Conservation (phyloP, 2,113 vertebrate species). For the Junco hyemalis region DNA sequence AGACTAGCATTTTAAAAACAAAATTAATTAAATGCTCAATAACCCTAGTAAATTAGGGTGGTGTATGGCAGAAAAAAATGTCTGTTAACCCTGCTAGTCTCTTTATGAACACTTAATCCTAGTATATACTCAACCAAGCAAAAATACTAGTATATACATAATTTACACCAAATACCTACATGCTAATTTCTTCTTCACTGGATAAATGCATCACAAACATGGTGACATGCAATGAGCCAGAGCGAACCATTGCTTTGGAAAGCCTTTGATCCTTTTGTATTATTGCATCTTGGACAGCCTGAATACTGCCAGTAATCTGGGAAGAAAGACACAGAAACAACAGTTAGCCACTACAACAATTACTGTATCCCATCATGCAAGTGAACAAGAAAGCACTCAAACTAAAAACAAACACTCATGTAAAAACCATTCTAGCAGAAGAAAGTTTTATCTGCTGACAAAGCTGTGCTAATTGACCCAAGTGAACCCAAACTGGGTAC, state of each 20-base stretch:
- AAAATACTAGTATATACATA: background rate
- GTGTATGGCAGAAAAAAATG: background rate
- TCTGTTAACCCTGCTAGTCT: background rate
- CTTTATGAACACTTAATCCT: background rate
- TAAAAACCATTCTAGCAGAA: background rate
- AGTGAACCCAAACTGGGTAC: background rate
- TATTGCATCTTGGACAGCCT: conserved; percentile 81
- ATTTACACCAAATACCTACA: conserved; percentile 76
- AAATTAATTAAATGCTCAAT: background rate
- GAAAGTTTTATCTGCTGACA: background rate
- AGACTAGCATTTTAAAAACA: background rate
- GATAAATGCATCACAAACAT: conserved; percentile 88
- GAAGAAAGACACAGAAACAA: conserved; percentile 2
- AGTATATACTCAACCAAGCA: background rate
- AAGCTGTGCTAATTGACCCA: background rate
- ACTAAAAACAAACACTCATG: background rate
- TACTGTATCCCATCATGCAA: conserved; percentile 3
- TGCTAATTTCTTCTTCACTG: conserved; percentile 83
- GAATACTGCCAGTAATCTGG: conserved; percentile 82
- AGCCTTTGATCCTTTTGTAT: conserved; percentile 83
- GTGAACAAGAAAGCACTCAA: background rate
- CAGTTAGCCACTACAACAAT: conserved; percentile 3
- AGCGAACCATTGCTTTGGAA: conserved; percentile 81
- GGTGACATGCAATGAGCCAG: conserved; percentile 88
- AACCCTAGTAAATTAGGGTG: background rate